These are phyloP conservation scores for Harpalus rufipes DNA, from an alignment of 2,888 invertebrate genomes.

Conservation along the genomic window DNA sequence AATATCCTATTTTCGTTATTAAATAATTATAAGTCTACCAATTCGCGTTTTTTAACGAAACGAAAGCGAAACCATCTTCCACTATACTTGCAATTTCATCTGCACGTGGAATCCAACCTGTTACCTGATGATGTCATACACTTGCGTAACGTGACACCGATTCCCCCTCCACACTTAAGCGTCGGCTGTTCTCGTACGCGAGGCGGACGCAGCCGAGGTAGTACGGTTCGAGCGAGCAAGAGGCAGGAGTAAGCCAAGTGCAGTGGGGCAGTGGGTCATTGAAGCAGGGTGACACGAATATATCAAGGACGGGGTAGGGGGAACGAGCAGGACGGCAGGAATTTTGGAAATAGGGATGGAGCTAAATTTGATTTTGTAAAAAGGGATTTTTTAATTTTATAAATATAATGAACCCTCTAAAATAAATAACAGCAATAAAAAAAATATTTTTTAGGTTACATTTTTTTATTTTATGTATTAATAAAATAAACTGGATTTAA, in stretches of 20 bases:
- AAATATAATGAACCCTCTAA: no score
- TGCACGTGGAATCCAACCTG: constrained; percentile 62
- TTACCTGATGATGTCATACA: constrained; percentile 61
- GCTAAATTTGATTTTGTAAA: background rate
- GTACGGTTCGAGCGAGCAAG: constrained; percentile 7
- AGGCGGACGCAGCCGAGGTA: background rate
- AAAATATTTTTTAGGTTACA: no score
- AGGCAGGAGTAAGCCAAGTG: constrained; percentile 70
- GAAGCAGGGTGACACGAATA: constrained; percentile 66
- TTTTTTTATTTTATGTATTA: no score
- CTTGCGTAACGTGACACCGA: constrained; percentile 60
- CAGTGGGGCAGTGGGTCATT: constrained; percentile 72
- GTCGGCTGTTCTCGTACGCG: constrained; percentile 34
- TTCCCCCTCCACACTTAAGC: background rate
- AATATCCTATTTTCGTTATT: no score
- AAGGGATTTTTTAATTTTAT: background rate
- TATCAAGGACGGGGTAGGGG: constrained; percentile 26
- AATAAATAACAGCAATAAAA: no score
- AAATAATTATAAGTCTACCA: no score
- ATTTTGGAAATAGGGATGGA: background rate
- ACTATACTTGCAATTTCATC: constrained; percentile 62
- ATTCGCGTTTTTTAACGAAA: background rate
- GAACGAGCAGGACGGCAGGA: background rate
- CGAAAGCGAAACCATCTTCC: constrained; percentile 20
- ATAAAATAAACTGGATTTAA: no score